Evolutionary conservation across 2,888 invertebrate species (phyloP).

Genomic region (Eupeodes luniger): DNA sequence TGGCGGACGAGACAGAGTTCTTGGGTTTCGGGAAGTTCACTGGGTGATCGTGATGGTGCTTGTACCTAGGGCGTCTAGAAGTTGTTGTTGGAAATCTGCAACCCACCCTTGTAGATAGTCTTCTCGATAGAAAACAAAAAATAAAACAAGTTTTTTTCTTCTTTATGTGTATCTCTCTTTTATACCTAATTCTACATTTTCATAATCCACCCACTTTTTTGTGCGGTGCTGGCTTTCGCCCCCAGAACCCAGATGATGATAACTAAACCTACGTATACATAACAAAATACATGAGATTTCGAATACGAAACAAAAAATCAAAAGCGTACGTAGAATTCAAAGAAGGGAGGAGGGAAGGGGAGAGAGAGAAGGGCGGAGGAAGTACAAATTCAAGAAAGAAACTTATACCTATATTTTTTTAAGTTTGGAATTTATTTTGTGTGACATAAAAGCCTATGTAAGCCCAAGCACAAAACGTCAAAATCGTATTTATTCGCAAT

Average conservation of each 20-base stretch:
- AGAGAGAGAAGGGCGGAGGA: too few species aligned
- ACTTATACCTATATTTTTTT: too few species aligned
- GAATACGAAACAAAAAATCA: neutral
- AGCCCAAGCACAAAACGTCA: too few species aligned
- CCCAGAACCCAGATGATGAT: conserved; percentile 38
- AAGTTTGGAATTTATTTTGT: too few species aligned
- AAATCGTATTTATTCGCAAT: too few species aligned
- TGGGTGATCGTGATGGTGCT: conserved; percentile 61
- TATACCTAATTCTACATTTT: conserved; percentile 43
- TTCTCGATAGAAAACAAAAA: neutral
- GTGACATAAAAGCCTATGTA: too few species aligned
- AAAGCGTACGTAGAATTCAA: too few species aligned
- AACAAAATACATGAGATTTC: neutral
- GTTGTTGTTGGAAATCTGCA: conserved; percentile 58
- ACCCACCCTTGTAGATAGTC: conserved; percentile 51
- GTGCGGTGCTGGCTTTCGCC: conserved; percentile 37
- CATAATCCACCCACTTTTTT: conserved; percentile 74
- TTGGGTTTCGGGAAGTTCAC: conserved; percentile 11
- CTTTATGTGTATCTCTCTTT: conserved; percentile 3
- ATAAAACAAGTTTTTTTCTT: conserved; percentile 34
- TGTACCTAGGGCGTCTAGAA: neutral
- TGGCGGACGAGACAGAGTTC: neutral
- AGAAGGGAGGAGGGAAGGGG: too few species aligned
- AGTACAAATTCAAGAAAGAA: too few species aligned
- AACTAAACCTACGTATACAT: conserved; percentile 21